Conservation (phyloP, 1,140 invertebrate genomes). For the Acyrthosiphon pisum region DNA sequence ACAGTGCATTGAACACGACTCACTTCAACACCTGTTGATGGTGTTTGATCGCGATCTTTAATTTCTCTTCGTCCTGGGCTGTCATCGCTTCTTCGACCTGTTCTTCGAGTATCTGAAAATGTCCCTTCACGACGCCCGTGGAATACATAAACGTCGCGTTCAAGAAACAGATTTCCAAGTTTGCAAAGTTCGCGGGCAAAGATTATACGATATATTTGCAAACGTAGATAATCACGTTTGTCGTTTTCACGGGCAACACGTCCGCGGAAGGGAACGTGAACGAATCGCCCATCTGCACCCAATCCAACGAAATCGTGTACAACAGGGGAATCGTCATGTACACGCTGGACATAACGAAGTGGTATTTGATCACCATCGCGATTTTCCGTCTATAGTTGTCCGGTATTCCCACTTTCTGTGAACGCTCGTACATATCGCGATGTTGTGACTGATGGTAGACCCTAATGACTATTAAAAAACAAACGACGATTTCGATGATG, state of each 20-base stretch:
- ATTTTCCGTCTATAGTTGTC: too few relatives aligned
- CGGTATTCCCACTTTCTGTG: too few relatives aligned
- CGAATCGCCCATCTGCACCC: not conserved
- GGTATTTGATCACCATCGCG: not conserved
- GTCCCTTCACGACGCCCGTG: not conserved
- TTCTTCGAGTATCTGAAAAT: not conserved
- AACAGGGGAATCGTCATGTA: not conserved
- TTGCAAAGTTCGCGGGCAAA: not conserved
- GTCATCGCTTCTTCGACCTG: not conserved
- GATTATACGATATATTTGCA: not conserved
- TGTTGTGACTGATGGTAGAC: not conserved
- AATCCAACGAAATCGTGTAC: not conserved
- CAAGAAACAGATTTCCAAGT: not conserved
- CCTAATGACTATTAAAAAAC: too few relatives aligned
- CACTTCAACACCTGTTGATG: not conserved
- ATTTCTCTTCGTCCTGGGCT: not conserved
- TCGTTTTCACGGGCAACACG: not conserved
- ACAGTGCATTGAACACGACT: not conserved
- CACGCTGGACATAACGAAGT: not conserved
- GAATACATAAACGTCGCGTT: not conserved
- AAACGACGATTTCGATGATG: too few relatives aligned
- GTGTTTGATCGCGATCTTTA: not conserved
- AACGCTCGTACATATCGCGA: not conserved
- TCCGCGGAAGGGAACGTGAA: not conserved
- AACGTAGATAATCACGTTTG: not conserved